Evolutionary conservation across 2,797 vertebrate species (phyloP).

Genomic region (Dendrocincla fuliginosa): DNA sequence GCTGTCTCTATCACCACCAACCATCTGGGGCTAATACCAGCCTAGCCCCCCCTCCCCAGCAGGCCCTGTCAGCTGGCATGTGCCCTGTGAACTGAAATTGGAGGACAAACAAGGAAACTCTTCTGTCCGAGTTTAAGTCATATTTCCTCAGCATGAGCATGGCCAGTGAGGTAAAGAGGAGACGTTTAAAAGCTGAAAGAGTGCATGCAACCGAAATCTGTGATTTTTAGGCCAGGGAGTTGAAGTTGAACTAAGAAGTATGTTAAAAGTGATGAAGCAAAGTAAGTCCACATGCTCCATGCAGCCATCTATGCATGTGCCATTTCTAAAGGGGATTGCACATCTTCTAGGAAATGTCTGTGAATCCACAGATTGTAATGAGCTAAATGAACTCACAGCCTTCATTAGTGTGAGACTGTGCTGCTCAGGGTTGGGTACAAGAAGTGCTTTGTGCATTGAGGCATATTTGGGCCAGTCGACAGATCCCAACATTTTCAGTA

Average conservation of each 20-base stretch:
- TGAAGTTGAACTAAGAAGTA: not conserved
- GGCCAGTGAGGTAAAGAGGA: not conserved
- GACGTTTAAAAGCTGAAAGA: not conserved
- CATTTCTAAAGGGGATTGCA: not conserved
- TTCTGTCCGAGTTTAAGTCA: not conserved
- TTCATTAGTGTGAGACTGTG: not conserved
- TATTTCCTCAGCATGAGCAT: not conserved
- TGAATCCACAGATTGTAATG: not conserved
- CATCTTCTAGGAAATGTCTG: not conserved
- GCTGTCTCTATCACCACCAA: not conserved
- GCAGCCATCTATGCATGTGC: accelerated
- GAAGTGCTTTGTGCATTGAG: conserved; percentile 13
- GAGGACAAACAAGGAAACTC: not conserved
- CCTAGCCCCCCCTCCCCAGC: not conserved
- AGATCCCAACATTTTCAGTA: not conserved
- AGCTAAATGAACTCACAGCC: not conserved
- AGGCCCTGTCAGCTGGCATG: not conserved
- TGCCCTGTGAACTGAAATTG: not conserved
- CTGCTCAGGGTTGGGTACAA: not conserved
- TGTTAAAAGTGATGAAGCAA: conserved; percentile 5
- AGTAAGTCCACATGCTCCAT: accelerated
- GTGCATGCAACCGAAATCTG: not conserved
- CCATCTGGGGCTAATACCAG: not conserved
- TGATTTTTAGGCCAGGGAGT: not conserved
- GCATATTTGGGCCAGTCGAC: not conserved